Evolutionary conservation across 2,888 invertebrate species (phyloP).

Genomic region (Lasioglossum oenotherae): DNA sequence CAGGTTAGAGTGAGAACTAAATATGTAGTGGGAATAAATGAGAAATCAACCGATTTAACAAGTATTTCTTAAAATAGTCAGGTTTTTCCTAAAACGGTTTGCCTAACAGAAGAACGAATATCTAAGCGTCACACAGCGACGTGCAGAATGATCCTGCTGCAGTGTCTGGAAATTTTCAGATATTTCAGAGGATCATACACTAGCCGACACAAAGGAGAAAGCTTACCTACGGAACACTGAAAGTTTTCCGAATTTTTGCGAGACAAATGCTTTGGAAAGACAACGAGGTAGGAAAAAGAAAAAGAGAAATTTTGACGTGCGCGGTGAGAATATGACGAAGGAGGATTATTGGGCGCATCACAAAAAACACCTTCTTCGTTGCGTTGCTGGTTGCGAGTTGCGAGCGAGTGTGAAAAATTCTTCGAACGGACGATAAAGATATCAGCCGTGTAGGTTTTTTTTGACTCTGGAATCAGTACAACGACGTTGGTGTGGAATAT

Average conservation of each 20-base stretch:
- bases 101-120: constrained; percentile 20
- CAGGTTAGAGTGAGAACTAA: constrained; percentile 59
- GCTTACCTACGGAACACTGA: background rate
- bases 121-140: constrained; percentile 40
- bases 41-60: constrained; percentile 27
- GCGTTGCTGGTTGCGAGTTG: constrained; percentile 51
- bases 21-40: constrained; percentile 35
- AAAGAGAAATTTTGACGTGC: constrained; percentile 59
- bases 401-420: constrained; percentile 45
- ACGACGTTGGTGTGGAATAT: constrained; percentile 55
- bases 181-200: constrained; percentile 24
- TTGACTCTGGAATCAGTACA: constrained; percentile 42
- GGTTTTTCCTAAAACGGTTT: constrained; percentile 41
- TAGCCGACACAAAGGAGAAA: constrained; percentile 29
- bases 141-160: constrained; percentile 34
- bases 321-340: constrained; percentile 50
- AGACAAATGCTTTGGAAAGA: constrained; percentile 2
- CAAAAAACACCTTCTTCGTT: constrained; percentile 63
- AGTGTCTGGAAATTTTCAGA: constrained; percentile 34
- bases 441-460: constrained; percentile 44
- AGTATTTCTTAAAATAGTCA: constrained; percentile 46
- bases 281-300: constrained; percentile 15
- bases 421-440: constrained; percentile 47
- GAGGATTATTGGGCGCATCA: constrained; percentile 62
- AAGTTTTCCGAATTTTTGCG: background rate